Evolutionary conservation across 2,113 vertebrate genomes (phyloP).

Genomic region (Lonchura striata): DNA sequence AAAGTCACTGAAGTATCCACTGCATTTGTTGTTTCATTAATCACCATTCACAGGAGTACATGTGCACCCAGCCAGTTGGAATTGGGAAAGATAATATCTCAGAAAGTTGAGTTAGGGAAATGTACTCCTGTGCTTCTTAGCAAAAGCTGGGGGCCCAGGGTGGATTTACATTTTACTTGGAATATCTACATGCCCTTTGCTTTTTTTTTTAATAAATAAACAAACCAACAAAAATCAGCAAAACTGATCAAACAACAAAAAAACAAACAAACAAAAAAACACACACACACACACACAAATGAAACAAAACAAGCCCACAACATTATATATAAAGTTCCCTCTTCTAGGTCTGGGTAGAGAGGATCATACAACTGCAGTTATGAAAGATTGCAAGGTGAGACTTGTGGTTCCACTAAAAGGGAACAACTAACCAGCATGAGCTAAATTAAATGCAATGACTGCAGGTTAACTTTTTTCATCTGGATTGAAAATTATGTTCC

Average conservation of each 20-base stretch:
- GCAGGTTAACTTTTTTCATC: background rate
- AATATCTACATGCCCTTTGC: background rate
- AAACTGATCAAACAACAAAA: background rate
- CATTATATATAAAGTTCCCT: background rate
- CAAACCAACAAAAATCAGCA: background rate
- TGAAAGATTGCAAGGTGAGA: background rate
- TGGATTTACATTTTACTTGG: background rate
- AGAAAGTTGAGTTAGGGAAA: background rate
- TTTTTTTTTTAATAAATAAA: background rate
- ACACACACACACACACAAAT: background rate
- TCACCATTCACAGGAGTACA: background rate
- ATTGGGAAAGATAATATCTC: background rate
- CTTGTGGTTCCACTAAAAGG: background rate
- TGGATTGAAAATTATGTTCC: background rate
- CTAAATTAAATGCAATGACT: background rate
- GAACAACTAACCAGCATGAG: background rate
- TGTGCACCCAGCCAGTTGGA: background rate
- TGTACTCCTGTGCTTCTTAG: background rate
- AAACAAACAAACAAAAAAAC: accelerated
- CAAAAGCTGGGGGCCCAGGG: background rate
- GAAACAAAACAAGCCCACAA: background rate
- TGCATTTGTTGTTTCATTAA: background rate
- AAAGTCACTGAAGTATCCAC: background rate
- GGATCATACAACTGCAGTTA: background rate
- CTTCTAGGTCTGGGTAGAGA: background rate